A percentile compares a stretch with the other conserved stretches of the same genome.
These are phyloP conservation scores for Zaprionus nigranus DNA, from an alignment of 1,140 invertebrate genomes.

Conservation along the genomic window DNA sequence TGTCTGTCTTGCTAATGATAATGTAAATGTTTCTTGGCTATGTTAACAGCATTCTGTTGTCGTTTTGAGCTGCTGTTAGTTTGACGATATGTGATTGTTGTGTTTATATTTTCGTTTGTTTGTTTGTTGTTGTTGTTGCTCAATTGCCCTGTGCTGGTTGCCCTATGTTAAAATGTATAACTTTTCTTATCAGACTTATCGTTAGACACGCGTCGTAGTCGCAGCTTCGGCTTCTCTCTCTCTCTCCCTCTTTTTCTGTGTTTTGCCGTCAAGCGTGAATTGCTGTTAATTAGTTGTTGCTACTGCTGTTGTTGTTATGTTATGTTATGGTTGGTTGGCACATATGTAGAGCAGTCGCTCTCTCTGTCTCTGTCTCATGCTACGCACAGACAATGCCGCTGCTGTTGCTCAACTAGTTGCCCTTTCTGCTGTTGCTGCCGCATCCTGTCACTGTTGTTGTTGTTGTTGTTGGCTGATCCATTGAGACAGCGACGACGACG, in stretches of 20 bases:
- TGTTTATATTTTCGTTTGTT: slow-evolving; percentile 8
- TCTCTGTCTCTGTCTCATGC: slow-evolving; percentile 61
- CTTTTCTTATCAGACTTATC: slow-evolving; percentile 73
- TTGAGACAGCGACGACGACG: slow-evolving; percentile 48
- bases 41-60: slow-evolving; percentile 45
- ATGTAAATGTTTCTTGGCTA: slow-evolving; percentile 29
- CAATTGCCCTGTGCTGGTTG: slow-evolving; percentile 28
- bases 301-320: slow-evolving; percentile 36
- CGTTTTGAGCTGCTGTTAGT: slow-evolving; percentile 17
- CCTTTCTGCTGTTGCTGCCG: slow-evolving; percentile 30
- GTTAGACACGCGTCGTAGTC: slow-evolving; percentile 41
- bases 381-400: slow-evolving; percentile 48
- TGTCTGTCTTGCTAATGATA: slow-evolving; percentile 30
- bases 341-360: slow-evolving; percentile 66
- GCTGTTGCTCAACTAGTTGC: slow-evolving; percentile 54
- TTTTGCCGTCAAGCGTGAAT: slow-evolving; percentile 60
- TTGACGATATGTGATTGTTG: slow-evolving; percentile 53
- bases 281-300: slow-evolving; percentile 47
- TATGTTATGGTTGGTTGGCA: slow-evolving; percentile 65
- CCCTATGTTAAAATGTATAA: slow-evolving; percentile 45
- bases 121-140: slow-evolving; percentile 36
- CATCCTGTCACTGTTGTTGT: slow-evolving; percentile 50
- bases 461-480: slow-evolving; percentile 32
- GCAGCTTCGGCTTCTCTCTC: slow-evolving; percentile 40
- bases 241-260: background rate